Percentiles rank a stretch among this genome's conserved stretches.
These are phyloP conservation scores for Pimpla rufipes DNA, from an alignment of 2,888 invertebrate species.

Conservation along the genomic window DNA sequence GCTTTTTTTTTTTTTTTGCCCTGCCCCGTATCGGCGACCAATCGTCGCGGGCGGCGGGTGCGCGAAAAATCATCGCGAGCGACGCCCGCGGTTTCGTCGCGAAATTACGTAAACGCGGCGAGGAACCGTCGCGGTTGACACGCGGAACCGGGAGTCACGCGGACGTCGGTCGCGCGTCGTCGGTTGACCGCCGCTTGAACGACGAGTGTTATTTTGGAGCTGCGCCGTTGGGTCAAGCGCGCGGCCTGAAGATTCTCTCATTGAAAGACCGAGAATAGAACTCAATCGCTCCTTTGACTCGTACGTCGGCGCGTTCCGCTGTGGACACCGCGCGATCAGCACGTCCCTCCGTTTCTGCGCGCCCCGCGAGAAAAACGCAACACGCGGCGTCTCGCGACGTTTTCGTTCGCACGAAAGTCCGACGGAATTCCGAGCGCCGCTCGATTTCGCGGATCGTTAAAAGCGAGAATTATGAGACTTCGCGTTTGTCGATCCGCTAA, in stretches of 20 bases:
- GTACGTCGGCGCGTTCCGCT: neutral
- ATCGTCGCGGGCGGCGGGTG: neutral
- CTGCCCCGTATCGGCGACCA: neutral
- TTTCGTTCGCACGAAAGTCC: neutral
- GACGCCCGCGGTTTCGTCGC: neutral
- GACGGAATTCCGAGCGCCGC: neutral
- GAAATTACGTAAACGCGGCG: constrained; percentile 4
- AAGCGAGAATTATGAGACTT: neutral
- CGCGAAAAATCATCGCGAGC: neutral
- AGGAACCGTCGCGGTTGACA: neutral
- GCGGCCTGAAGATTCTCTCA: constrained; percentile 72
- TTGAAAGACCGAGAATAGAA: constrained; percentile 79
- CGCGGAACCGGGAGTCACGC: no score
- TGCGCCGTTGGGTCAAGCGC: constrained; percentile 73
- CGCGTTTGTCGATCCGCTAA: no score
- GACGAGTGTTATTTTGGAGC: constrained; percentile 77
- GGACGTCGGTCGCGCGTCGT: no score
- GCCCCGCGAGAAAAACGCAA: neutral
- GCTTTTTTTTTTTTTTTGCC: neutral
- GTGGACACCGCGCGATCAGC: neutral
- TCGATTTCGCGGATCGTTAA: constrained; percentile 9
- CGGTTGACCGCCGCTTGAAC: neutral
- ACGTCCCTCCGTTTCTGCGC: constrained; percentile 7
- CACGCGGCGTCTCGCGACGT: neutral
- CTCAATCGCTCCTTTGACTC: constrained; percentile 63